These are phyloP conservation scores for Dipodomys merriami DNA, from an alignment of 2,113 vertebrate species.

Conservation along the genomic window DNA sequence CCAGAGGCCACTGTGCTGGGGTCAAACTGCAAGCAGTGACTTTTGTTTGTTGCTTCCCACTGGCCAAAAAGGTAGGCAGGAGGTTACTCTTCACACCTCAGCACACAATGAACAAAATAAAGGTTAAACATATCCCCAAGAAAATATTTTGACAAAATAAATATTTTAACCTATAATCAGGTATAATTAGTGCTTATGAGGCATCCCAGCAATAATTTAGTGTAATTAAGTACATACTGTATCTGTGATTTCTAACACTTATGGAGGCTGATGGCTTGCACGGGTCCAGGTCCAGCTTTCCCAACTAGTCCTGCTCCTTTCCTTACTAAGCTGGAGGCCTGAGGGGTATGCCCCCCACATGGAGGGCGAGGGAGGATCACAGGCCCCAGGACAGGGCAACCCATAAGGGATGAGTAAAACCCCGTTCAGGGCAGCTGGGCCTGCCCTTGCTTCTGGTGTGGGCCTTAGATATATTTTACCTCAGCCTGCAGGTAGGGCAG, in stretches of 20 bases:
- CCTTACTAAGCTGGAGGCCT: not conserved
- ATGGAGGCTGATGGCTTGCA: slow-evolving; percentile 14
- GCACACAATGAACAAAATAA: slow-evolving; percentile 75
- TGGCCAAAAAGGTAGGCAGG: slow-evolving; percentile 60
- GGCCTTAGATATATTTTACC: no score
- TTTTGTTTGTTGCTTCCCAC: not conserved
- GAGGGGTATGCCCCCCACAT: not conserved
- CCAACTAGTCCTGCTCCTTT: not conserved
- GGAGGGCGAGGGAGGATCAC: not conserved
- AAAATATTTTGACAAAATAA: slow-evolving; percentile 86
- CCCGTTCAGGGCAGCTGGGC: not conserved
- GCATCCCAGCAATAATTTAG: slow-evolving; percentile 83
- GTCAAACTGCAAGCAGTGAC: not conserved
- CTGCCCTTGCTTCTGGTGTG: not conserved
- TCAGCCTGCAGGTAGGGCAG: not conserved
- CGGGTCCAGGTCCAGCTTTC: not conserved
- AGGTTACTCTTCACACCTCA: slow-evolving; percentile 79
- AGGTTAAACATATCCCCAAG: slow-evolving; percentile 79
- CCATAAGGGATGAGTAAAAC: not conserved
- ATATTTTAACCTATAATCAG: slow-evolving; percentile 83
- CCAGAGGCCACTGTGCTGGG: slow-evolving; percentile 29
- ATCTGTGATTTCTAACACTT: slow-evolving; percentile 80
- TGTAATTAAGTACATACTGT: slow-evolving; percentile 77
- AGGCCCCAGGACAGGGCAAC: not conserved
- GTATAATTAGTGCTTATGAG: slow-evolving; percentile 78